Evolutionary conservation across 2,888 invertebrate species (phyloP), one percentile per base, ranked within the genome.

Genomic region (Gibbula magus): DNA sequence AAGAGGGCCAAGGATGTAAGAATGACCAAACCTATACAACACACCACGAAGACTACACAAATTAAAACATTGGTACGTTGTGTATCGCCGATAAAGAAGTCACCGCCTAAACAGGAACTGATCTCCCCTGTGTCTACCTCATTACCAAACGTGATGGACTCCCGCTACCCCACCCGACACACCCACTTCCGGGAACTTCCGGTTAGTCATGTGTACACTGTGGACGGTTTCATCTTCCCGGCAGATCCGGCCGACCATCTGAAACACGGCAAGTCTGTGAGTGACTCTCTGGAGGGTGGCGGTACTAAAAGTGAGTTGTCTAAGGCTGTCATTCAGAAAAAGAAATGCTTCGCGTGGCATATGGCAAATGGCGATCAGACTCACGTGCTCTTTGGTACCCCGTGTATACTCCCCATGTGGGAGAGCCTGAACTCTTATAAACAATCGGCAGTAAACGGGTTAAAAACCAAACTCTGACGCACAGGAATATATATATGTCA

Each of bases 381-480:
- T 22, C 66, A 70, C 22, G 70, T 79, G 20, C 53, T 82, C 4
- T 75, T 82, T 22, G 81, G 79, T 32, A 82, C 83, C 4, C 85
- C 85, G 4, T 79, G 83, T 66, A 85, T 85, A n/a, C 77, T 83
- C 10, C 85, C 82, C 25, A 70, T 85, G 70, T 85, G 85, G 85
- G 83, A 85, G 32, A 79, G 39, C 20, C 66, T 79, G 13, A 75
- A 79, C 2, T 51, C 79, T 18, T 29, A 70, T 10, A 51, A 73
- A 8, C 22, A 20, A n/a, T 13, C 54, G 2, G 16, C 54, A 32
- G 29, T 54, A 54, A 52, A 52, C 2, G 54, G 75, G 5, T 18
- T 75, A 18, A 75, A 75, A 53, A 75, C 75, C 16, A 75, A 75
- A 32, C 25, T 75, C n/a, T 75, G 54, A 75, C 39, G 20, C 25